These are phyloP conservation scores for Myocastor coypus DNA, from an alignment of 2,113 vertebrate genomes.

Conservation along the genomic window DNA sequence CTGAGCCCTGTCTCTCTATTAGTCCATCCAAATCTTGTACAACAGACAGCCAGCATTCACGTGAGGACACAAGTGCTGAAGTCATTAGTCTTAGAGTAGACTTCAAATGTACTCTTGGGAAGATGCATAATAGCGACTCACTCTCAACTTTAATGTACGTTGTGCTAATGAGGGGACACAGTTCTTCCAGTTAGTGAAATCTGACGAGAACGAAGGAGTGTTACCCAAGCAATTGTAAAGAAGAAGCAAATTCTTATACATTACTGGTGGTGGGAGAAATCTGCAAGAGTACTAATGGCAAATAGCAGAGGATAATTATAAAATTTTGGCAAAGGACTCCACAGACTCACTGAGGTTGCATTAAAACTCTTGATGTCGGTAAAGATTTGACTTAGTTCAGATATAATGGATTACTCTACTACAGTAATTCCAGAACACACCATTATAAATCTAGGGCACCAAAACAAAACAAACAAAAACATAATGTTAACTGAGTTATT, in stretches of 20 bases:
- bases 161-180: background rate
- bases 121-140: background rate
- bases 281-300: background rate
- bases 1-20: background rate
- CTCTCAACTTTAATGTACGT: background rate
- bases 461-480: background rate
- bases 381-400: background rate
- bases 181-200: background rate
- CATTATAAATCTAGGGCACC: background rate
- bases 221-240: background rate
- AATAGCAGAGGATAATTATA: background rate
- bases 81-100: background rate
- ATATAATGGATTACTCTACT: background rate
- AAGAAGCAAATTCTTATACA: background rate
- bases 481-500: background rate
- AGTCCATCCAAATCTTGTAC: background rate
- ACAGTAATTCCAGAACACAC: background rate
- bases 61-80: background rate
- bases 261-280: background rate
- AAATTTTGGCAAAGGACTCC: background rate
- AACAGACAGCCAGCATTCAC: background rate
- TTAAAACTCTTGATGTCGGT: background rate
- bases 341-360: background rate
- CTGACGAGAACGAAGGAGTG: background rate
- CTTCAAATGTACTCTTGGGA: background rate